Base-by-base conservation (phyloP, 2,888 invertebrate genomes). In the Rhorus exstirpatorius region DNA sequence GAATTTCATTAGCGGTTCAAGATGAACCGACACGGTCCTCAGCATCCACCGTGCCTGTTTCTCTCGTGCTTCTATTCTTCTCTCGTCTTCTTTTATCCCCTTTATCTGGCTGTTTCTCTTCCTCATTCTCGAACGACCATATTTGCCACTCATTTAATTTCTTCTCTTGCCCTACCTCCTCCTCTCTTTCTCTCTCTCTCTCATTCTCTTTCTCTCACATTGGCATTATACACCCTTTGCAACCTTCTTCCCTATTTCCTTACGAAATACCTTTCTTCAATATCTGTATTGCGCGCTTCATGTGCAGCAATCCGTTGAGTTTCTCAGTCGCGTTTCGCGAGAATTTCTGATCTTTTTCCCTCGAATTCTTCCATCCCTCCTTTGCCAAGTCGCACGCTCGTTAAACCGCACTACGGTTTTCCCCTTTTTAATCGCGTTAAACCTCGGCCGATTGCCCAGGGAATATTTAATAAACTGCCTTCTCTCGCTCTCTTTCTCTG, bases 1-100 rank as follows among this genome's bases (percentile, higher is more conserved):
- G 87, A 87, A 87, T 87, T 87, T 87, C 87, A 87, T 87, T 87
- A 87, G 87, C 85, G 87, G 87, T 87, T 87, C 84, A 85, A 86
- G 85, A 87, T 85, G 86, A 87, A 87, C 86, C 85, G 79, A 65
- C 79, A 44, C 44, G 72, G 79, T 80, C 83, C 82, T 83, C 79
- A 81, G 85, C 79, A 85, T 83, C 83, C 81, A 83, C 77, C 77
- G 71, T 83, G 80, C 83, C 83, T 85, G 71, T 60, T 63, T 72
- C 60, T 61, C 61, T 72, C 71, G 41, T 61, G 19, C 58, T 71
- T 31, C 58, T 35, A 71, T 71, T 60, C 71, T 31, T 60, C 71
- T 44, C 46, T 46, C 71, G 46, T 77, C 77, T 51, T 24, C 53
- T 70, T 44, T 78, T 19, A 21, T 38, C 44, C 63, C 49, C 44